Evolutionary conservation across 2,797 vertebrate species (phyloP).

Genomic region (Channa striata): DNA sequence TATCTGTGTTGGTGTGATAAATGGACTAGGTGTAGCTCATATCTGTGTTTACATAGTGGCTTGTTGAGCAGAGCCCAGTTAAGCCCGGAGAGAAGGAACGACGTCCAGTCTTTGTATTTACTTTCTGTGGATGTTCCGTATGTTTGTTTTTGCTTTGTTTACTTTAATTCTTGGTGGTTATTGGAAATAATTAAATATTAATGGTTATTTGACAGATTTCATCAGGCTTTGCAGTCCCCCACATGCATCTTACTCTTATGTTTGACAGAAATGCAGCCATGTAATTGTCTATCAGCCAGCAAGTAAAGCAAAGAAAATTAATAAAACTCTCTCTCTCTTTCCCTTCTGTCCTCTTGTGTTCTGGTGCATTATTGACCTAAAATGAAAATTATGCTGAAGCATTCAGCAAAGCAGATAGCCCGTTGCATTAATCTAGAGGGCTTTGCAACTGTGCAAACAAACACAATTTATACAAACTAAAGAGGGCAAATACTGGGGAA

Average conservation of each 20-base stretch:
- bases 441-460: neutral
- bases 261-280: constrained; percentile 8
- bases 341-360: neutral
- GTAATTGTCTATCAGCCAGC: neutral
- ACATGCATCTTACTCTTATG: constrained; percentile 6
- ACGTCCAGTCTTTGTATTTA: constrained; percentile 22
- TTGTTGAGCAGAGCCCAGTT: constrained; percentile 40
- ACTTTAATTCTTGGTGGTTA: constrained; percentile 19
- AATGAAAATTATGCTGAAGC: neutral
- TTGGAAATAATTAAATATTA: constrained; percentile 27
- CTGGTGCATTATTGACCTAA: constrained; percentile 14
- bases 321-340: neutral
- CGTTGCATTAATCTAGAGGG: neutral
- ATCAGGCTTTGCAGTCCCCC: neutral
- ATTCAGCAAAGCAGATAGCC: constrained; percentile 11
- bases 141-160: constrained; percentile 39
- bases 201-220: constrained; percentile 21
- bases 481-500: neutral
- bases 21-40: constrained; percentile 43
- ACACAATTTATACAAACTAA: neutral
- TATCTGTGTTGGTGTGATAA: constrained; percentile 30
- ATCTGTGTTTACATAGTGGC: constrained; percentile 62
- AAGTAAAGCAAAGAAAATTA: constrained; percentile 7
- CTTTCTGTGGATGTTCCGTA: constrained; percentile 20
- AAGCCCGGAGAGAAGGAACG: neutral